Evolutionary conservation across 2,113 vertebrate species (phyloP), one percentile per base, ranked within the genome.

Genomic region (Trematocara zebra): DNA sequence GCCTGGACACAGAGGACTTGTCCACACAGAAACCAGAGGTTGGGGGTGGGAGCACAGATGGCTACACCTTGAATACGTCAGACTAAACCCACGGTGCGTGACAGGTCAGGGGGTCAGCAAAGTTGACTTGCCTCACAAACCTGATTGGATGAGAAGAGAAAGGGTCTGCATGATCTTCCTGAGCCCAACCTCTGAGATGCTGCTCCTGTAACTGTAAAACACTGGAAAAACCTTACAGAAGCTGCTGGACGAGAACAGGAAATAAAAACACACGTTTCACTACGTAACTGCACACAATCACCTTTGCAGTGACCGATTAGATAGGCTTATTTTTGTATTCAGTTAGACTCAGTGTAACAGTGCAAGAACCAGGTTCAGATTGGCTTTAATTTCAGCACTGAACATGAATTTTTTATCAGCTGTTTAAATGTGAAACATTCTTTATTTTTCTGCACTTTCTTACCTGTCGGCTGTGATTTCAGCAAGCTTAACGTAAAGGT

Each of bases 51-150:
- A 1, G 47, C 91, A 91, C 93, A 94, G 92, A 95, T 92, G 93
- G 91, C 51, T 91, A 94, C 93, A 96, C 93, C 94, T 95, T 94
- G 89, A 94, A 94, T 93, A 91, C 85, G 87, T 93, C 90, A 82
- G 87, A 83, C 83, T 88, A 92, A 94, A 93, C 78, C 85, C 82
- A 91, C 91, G 83, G 78, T 90, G 87, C 61, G 76, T 83, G 83
- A 89, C 53, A 11, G 94, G 92, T 93, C 95, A 91, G 56, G 85
- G 69, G 95, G 95, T 93, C 94, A 88, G 18, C 42, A n/a, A 76
- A 88, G 91, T 89, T 11, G 61, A 93, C 91, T 84, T 91, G 86
- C 87, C 85, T 49, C 83, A 85, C 74, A 82, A 83, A 91, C 31
- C 54, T 1, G 40, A 90, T 67, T 42, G 78, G 31, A 81, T 51